Conservation (phyloP, 1,140 invertebrate genomes). For the Drosophila ercepeae region DNA sequence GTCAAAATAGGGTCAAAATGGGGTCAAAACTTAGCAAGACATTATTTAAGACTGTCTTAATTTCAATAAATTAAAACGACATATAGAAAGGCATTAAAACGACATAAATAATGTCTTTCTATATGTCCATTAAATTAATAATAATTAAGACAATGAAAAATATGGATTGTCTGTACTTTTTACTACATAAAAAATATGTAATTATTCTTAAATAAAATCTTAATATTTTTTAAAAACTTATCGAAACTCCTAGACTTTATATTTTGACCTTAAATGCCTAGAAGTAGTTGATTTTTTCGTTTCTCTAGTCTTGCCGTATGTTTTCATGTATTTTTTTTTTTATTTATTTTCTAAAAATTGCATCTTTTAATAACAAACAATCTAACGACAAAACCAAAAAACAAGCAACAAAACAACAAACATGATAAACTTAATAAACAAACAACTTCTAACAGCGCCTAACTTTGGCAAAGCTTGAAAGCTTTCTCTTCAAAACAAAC, state of each 20-base stretch:
- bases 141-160: too few relatives aligned
- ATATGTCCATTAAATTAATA: too few relatives aligned
- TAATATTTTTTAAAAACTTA: too few relatives aligned
- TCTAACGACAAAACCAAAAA: slow-evolving; percentile 50
- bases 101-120: too few relatives aligned
- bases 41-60: too few relatives aligned
- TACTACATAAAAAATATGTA: too few relatives aligned
- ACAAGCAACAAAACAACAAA: slow-evolving; percentile 31
- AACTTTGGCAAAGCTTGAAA: slow-evolving; percentile 58
- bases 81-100: too few relatives aligned
- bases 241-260: too few relatives aligned
- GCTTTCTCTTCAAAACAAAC: slow-evolving; percentile 22
- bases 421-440: slow-evolving; percentile 33
- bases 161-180: too few relatives aligned
- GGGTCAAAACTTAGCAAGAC: neutral
- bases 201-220: too few relatives aligned
- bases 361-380: slow-evolving; percentile 42
- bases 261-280: slow-evolving; percentile 12
- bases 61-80: too few relatives aligned
- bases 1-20: neutral
- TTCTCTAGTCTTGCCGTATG: slow-evolving; percentile 51
- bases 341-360: neutral
- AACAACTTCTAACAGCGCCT: slow-evolving; percentile 57
- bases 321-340: slow-evolving; percentile 29
- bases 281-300: slow-evolving; percentile 16